These are phyloP conservation scores for Hartigia nigra DNA, from an alignment of 2,888 invertebrate species.

Conservation along the genomic window DNA sequence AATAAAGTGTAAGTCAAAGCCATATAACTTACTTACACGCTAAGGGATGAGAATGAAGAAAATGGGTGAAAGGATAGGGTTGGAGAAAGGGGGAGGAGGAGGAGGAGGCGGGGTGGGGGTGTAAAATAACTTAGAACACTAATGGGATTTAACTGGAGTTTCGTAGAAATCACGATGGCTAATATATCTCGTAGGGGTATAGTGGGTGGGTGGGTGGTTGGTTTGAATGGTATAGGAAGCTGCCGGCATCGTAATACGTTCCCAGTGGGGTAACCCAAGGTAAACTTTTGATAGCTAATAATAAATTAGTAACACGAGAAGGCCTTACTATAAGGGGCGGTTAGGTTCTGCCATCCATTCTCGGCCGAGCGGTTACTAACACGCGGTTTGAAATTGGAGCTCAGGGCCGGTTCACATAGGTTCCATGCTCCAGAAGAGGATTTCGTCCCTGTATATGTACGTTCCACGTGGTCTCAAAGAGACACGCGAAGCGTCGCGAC, in stretches of 20 bases:
- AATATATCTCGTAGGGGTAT: constrained; percentile 9
- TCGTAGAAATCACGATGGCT: constrained; percentile 18
- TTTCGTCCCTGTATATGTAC: not conserved
- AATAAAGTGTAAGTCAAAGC: not conserved
- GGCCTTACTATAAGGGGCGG: constrained; percentile 50
- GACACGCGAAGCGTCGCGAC: constrained; percentile 22
- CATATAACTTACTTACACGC: not conserved
- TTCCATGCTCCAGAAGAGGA: constrained; percentile 20
- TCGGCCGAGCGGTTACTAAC: constrained; percentile 28
- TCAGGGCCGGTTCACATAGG: constrained; percentile 17
- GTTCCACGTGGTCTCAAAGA: constrained; percentile 12
- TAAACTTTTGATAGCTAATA: constrained; percentile 56
- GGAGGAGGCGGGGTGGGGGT: not conserved
- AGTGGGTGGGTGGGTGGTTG: not conserved
- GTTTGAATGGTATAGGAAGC: not conserved
- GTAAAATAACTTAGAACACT: not conserved
- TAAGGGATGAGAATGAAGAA: not conserved
- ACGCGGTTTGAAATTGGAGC: constrained; percentile 58
- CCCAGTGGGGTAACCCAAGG: constrained; percentile 36
- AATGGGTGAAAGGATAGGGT: not conserved
- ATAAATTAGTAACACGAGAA: constrained; percentile 64
- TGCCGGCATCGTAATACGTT: constrained; percentile 3
- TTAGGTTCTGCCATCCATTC: constrained; percentile 47
- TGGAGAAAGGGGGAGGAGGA: too few relatives aligned
- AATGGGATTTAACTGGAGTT: constrained; percentile 6